A percentile compares a stretch with the other conserved stretches of the same genome.
Conservation (phyloP, 2,888 invertebrate genomes). For the Lithosia quadra region DNA sequence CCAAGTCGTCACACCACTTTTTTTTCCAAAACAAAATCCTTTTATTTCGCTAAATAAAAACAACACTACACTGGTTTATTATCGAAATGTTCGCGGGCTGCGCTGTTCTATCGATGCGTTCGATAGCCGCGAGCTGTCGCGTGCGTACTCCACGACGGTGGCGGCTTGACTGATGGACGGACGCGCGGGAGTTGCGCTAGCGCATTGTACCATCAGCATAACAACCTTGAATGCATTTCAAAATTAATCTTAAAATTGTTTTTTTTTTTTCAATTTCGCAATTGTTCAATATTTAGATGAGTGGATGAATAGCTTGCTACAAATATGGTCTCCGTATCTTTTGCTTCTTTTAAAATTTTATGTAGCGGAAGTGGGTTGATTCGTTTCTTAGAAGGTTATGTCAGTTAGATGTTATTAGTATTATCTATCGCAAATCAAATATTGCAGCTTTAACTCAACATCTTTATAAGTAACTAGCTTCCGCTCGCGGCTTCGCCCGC, state of each 20-base stretch:
- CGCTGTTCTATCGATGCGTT: constrained; percentile 60
- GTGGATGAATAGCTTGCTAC: constrained; percentile 23
- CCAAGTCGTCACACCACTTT: constrained; percentile 66
- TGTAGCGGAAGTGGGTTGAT: background rate
- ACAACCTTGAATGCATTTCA: constrained; percentile 69
- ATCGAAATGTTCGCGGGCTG: constrained; percentile 59
- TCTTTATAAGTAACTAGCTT: no score
- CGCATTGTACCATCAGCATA: constrained; percentile 61
- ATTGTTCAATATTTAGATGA: constrained; percentile 32
- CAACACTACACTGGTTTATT: constrained; percentile 68
- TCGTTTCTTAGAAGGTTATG: background rate
- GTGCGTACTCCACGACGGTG: constrained; percentile 53
- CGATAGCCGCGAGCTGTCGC: constrained; percentile 57
- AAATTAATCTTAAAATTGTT: constrained; percentile 71
- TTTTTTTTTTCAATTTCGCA: constrained; percentile 45
- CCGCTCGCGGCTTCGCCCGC: no score
- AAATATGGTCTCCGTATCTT: constrained; percentile 4
- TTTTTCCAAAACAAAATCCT: constrained; percentile 57
- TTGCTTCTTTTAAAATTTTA: background rate
- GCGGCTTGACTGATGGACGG: constrained; percentile 63
- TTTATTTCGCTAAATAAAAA: constrained; percentile 50
- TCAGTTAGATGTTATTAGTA: background rate
- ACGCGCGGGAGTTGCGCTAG: constrained; percentile 58
- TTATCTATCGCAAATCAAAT: background rate
- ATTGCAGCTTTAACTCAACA: background rate